A percentile compares a stretch with the other conserved stretches of the same genome.
Conservation (phyloP, 2,888 invertebrate genomes). For the Mesorhabditis sp. region DNA sequence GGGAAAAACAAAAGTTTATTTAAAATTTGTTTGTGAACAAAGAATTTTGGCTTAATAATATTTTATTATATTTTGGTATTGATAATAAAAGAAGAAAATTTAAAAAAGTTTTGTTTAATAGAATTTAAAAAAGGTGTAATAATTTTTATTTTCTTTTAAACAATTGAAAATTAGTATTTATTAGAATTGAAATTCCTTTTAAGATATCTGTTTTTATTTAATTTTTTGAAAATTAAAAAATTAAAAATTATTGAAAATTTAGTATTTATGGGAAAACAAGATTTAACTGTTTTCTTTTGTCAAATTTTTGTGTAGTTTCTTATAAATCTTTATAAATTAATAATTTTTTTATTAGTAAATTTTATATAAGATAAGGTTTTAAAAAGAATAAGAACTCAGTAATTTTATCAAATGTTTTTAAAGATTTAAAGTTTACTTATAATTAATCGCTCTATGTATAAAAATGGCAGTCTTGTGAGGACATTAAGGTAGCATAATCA, state of each 20-base stretch:
- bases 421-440: slow-evolving; percentile 60
- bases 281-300: slow-evolving; percentile 35
- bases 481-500: slow-evolving; percentile 79
- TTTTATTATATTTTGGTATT: slow-evolving; percentile 36
- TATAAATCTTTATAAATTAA: slow-evolving; percentile 18
- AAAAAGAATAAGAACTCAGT: slow-evolving; percentile 47
- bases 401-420: slow-evolving; percentile 46
- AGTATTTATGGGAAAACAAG: slow-evolving; percentile 25
- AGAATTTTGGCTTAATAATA: slow-evolving; percentile 39
- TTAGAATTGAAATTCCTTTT: slow-evolving; percentile 39
- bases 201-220: slow-evolving; percentile 33
- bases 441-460: slow-evolving; percentile 74
- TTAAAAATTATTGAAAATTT: slow-evolving; percentile 35
- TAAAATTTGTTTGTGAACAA: slow-evolving; percentile 45
- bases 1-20: slow-evolving; percentile 35
- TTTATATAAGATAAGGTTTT: background rate
- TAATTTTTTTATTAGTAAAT: too few relatives aligned
- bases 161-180: slow-evolving; percentile 33
- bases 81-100: slow-evolving; percentile 66
- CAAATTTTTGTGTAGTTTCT: slow-evolving; percentile 16
- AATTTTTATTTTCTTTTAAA: slow-evolving; percentile 36
- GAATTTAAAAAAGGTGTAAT: slow-evolving; percentile 32
- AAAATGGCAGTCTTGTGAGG: slow-evolving; percentile 77
- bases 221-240: slow-evolving; percentile 42
- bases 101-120: slow-evolving; percentile 31